These are phyloP conservation scores for Apus apus DNA, from an alignment of 2,113 vertebrate species.

Conservation along the genomic window DNA sequence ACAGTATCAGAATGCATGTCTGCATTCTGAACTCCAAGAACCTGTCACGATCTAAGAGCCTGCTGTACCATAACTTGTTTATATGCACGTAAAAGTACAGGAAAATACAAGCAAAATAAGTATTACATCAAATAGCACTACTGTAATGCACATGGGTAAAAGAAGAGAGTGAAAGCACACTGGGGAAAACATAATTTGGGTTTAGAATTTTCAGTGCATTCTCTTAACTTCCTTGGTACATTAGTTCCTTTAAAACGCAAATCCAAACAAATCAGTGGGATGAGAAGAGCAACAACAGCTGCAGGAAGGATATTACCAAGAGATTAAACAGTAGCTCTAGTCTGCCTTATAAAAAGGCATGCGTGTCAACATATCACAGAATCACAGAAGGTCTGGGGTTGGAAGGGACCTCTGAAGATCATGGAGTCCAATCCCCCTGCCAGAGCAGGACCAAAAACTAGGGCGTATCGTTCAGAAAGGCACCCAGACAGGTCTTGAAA, in stretches of 20 bases:
- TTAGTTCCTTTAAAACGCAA: background rate
- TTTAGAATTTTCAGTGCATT: background rate
- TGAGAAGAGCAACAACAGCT: slow-evolving; percentile 28
- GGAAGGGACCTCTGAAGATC: no score
- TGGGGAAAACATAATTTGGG: background rate
- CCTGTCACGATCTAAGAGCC: background rate
- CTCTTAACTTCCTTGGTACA: background rate
- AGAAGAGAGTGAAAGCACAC: background rate
- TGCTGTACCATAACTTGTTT: background rate
- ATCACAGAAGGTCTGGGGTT: no score
- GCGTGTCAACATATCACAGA: background rate
- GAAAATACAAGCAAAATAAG: background rate
- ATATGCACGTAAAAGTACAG: background rate
- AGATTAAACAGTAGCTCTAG: slow-evolving; percentile 7
- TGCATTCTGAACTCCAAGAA: background rate
- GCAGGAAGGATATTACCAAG: slow-evolving; percentile 29
- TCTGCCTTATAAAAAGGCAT: background rate
- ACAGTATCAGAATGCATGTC: no score
- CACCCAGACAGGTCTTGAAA: no score
- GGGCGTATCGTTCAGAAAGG: no score
- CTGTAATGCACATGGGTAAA: background rate
- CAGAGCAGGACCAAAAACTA: no score
- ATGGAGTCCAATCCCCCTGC: no score
- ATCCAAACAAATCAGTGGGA: slow-evolving; percentile 7
- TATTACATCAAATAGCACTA: background rate